Conservation (phyloP, 2,888 invertebrate genomes). For the Nemotelus pantherinus region DNA sequence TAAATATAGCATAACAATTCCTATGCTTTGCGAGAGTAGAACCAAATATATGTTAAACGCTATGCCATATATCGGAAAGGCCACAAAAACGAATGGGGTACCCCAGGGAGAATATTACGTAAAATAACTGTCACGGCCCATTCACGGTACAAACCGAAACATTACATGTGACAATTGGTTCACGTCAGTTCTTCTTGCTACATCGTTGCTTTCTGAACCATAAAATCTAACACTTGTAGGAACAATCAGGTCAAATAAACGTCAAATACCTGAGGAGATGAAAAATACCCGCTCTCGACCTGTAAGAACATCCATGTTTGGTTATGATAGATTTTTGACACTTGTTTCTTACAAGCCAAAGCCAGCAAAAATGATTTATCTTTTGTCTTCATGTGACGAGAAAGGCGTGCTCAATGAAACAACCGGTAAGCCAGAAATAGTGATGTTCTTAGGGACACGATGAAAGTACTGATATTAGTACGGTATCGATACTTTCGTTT, state of each 20-base stretch:
- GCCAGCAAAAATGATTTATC: constrained; percentile 46
- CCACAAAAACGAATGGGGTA: constrained; percentile 26
- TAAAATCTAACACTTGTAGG: constrained; percentile 37
- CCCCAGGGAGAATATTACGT: constrained; percentile 19
- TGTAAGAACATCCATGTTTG: constrained; percentile 9
- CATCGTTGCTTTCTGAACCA: constrained; percentile 44
- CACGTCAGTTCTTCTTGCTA: constrained; percentile 35
- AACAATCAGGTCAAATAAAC: constrained; percentile 44
- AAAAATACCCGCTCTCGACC: constrained; percentile 42
- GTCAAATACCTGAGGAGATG: constrained; percentile 46
- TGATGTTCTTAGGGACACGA: no score
- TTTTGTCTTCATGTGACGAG: constrained; percentile 50
- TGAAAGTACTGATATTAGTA: no score
- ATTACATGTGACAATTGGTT: constrained; percentile 27
- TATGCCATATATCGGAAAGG: no score
- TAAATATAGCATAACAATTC: constrained; percentile 47
- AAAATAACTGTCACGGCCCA: constrained; percentile 52
- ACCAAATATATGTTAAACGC: no score
- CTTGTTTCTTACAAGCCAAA: constrained; percentile 48
- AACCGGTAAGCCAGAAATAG: constrained; percentile 47
- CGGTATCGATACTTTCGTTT: no score
- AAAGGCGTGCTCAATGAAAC: constrained; percentile 35
- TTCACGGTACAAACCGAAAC: constrained; percentile 52
- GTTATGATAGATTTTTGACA: constrained; percentile 19
- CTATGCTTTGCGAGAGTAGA: constrained; percentile 48